Percentiles rank a stretch among this genome's conserved stretches.
phyloP scores from a whole-genome alignment of 1,140 invertebrate species.

The Homarus americanus region DNA sequence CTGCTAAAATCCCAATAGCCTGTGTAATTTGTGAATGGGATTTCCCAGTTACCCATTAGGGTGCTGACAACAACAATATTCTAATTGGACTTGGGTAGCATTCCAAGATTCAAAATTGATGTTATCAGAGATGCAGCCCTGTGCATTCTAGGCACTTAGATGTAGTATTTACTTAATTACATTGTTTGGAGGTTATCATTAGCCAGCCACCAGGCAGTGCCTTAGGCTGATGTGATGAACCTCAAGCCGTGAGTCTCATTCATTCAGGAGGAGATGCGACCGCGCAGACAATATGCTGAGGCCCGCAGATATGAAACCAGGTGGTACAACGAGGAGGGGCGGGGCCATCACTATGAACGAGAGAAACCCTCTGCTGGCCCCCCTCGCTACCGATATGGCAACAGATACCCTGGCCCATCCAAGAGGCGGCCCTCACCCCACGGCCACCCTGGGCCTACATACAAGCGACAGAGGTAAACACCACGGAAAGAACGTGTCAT shows the following conservation, averaged over 20 bases:
- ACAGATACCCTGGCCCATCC: conserved; percentile 30
- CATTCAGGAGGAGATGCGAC: conserved; percentile 59
- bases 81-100: conserved; percentile 39
- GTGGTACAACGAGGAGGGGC: conserved; percentile 44
- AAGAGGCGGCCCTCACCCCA: conserved; percentile 53
- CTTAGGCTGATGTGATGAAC: conserved; percentile 35
- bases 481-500: conserved; percentile 32
- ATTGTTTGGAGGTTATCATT: conserved; percentile 46
- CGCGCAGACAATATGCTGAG: conserved; percentile 40
- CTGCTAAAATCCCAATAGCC: conserved; percentile 22
- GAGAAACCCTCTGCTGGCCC: conserved; percentile 31
- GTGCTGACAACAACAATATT: conserved; percentile 17
- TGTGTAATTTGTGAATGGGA: conserved; percentile 22
- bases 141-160: conserved; percentile 49
- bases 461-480: conserved; percentile 59
- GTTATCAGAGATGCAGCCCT: conserved; percentile 28
- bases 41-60: conserved; percentile 18
- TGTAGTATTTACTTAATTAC: conserved; percentile 38
- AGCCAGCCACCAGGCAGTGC: conserved; percentile 44
- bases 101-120: conserved; percentile 33
- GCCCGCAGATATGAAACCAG: conserved; percentile 44
- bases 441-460: conserved; percentile 29
- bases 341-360: conserved; percentile 48
- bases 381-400: conserved; percentile 52
- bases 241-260: conserved; percentile 48